Base-by-base conservation (phyloP, 2,113 vertebrate genomes). In the Gopherus evgoodei region DNA sequence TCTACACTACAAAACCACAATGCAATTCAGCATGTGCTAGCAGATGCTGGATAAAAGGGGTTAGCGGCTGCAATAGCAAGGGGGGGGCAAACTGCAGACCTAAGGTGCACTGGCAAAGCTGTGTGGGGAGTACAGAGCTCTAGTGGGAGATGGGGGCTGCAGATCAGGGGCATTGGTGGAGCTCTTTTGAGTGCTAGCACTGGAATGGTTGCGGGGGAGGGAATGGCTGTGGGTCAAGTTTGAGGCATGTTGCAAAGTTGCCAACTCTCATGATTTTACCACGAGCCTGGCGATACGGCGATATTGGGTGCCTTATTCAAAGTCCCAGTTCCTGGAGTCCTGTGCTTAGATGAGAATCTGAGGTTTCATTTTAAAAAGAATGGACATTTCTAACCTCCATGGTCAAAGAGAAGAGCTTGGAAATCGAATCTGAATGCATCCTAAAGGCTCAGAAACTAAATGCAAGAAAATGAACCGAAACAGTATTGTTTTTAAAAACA, bases 61-160 rank as follows among this genome's bases (percentile, higher is more conserved):
- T 49, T 79, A 72, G 38, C 29, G 29, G 2, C 2, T 11, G 27
- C 35, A 81, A 54, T 8, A 94, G 21, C 54, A 69, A 79, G 25
- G 8, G 52, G 54, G 0, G 29, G 42, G 88, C 52, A 72, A 44
- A 12, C 1, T 27, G 38, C 24, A 14, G 12, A 3, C 42, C 75
- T 47, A 44, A 27, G 25, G 24, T 12, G 38, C 72, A 44, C 8
- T 84, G 85, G 22, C 1, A 0, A 11, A 69, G 31, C 53, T 2
- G 1, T 6, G n/a, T 11, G 13, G 42, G 75, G 1, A 12, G 14
- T n/a, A 9, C 0, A 78, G 11, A 84, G 53, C 69, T 35, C 31
- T 1, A 3, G 81, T 53, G 38, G 69, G 80, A 94, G 59, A 56
- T 2, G 65, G 19, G 14, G n/a, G 65, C 65, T 17, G 1, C 2